These are phyloP conservation scores for Troides helena DNA, from an alignment of 2,888 invertebrate species.

Conservation along the genomic window DNA sequence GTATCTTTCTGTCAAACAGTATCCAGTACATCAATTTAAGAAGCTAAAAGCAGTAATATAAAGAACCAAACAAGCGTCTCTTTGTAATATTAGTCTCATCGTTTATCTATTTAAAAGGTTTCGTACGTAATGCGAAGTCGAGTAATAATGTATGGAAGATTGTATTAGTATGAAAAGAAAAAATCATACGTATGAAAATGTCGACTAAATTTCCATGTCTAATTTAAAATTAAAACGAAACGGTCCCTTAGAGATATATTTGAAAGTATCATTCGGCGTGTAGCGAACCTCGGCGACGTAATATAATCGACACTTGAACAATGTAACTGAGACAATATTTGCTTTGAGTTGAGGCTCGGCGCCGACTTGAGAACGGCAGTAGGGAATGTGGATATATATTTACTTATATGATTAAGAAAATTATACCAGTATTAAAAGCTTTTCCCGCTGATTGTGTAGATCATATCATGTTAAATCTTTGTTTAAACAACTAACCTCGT, in stretches of 20 bases:
- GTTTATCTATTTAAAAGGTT: not conserved
- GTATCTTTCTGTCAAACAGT: no score
- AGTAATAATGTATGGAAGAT: not conserved
- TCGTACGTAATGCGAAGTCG: not conserved
- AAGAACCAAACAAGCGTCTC: no score
- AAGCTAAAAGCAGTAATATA: no score
- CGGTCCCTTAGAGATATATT: conserved; percentile 26
- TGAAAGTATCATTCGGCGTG: conserved; percentile 24
- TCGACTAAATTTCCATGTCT: conserved; percentile 16
- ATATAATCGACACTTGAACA: conserved; percentile 34
- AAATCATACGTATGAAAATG: conserved; percentile 12
- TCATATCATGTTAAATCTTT: conserved; percentile 7
- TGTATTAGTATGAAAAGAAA: conserved; percentile 11
- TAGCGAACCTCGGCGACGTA: conserved; percentile 30
- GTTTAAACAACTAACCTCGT: conserved; percentile 6
- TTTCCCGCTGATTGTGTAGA: conserved; percentile 16
- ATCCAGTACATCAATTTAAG: no score
- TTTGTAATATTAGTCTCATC: no score
- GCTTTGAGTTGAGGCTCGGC: conserved; percentile 28
- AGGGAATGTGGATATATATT: conserved; percentile 29
- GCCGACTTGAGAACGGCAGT: conserved; percentile 24
- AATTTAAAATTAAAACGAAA: conserved; percentile 27
- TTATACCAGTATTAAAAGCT: conserved; percentile 32
- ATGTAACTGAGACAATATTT: conserved; percentile 33
- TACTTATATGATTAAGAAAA: conserved; percentile 33